Evolutionary conservation across 2,888 invertebrate species (phyloP).

Genomic region (Cotesia congregata): DNA sequence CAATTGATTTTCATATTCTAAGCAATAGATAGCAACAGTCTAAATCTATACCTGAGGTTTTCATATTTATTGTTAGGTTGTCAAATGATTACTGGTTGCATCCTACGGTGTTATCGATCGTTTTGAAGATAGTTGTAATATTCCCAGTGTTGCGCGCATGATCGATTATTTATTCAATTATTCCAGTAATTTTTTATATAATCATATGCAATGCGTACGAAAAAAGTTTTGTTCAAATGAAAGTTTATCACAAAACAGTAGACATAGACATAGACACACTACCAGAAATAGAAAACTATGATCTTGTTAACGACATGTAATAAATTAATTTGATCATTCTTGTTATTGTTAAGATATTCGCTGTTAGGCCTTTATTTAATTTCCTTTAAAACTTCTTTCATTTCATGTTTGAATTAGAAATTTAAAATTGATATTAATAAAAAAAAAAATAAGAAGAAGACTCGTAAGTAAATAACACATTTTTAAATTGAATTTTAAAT

Average conservation of each 20-base stretch:
- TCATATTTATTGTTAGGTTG: neutral
- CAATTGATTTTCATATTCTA: no score
- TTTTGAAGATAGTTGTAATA: neutral
- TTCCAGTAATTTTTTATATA: neutral
- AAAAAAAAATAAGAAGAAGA: no score
- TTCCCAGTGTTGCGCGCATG: neutral
- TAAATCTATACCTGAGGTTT: neutral
- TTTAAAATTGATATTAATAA: no score
- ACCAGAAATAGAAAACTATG: neutral
- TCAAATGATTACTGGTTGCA: neutral
- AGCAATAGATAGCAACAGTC: neutral
- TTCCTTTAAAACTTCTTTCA: no score
- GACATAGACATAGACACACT: neutral
- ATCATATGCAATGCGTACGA: neutral
- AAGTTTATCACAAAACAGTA: neutral
- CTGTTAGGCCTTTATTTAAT: no score
- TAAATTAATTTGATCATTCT: no score
- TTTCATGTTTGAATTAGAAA: no score
- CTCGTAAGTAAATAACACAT: no score
- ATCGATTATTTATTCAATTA: neutral
- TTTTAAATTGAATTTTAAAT: no score
- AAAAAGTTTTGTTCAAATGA: neutral
- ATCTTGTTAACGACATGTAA: neutral
- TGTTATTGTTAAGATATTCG: no score
- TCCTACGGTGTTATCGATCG: neutral